Evolutionary conservation across 2,888 invertebrate species (phyloP).

Genomic region (Diplazon laetatorius): DNA sequence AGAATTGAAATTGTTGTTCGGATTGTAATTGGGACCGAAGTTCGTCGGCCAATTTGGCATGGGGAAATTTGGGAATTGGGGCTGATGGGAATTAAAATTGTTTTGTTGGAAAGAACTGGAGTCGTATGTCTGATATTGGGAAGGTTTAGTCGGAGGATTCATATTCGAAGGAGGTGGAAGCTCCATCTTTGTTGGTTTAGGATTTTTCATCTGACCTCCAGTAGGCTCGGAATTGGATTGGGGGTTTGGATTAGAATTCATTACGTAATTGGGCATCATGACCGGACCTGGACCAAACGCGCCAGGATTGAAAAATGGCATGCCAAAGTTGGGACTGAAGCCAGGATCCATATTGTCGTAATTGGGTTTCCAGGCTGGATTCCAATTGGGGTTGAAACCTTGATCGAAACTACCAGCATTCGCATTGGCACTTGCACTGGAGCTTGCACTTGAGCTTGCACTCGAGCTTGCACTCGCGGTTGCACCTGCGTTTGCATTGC

Average conservation of each 20-base stretch:
- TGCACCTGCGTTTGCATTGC: conserved; percentile 36
- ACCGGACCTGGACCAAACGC: conserved; percentile 20
- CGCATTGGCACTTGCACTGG: conserved; percentile 28
- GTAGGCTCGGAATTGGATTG: neutral
- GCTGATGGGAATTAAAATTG: conserved; percentile 13
- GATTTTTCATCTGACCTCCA: neutral
- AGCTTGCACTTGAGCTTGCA: conserved; percentile 25
- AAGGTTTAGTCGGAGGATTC: conserved; percentile 11
- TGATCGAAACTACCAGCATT: conserved; percentile 40
- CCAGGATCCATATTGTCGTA: conserved; percentile 51
- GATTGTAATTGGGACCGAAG: conserved; percentile 4
- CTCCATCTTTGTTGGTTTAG: neutral
- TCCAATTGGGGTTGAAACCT: conserved; percentile 44
- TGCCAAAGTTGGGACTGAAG: conserved; percentile 51
- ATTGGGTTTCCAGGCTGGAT: conserved; percentile 39
- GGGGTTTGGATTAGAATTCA: conserved; percentile 21
- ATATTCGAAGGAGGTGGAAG: conserved; percentile 19
- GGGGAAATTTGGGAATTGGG: conserved; percentile 1
- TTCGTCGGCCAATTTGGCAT: conserved; percentile 27
- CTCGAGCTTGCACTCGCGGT: conserved; percentile 39
- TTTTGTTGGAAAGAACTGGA: conserved; percentile 13
- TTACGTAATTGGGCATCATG: conserved; percentile 51
- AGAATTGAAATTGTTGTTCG: conserved; percentile 9
- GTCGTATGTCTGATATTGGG: neutral
- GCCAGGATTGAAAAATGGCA: conserved; percentile 32